Percentiles rank a stretch among this genome's conserved stretches.
Conservation (phyloP, 1,140 invertebrate genomes). For the Drosophila sp. region DNA sequence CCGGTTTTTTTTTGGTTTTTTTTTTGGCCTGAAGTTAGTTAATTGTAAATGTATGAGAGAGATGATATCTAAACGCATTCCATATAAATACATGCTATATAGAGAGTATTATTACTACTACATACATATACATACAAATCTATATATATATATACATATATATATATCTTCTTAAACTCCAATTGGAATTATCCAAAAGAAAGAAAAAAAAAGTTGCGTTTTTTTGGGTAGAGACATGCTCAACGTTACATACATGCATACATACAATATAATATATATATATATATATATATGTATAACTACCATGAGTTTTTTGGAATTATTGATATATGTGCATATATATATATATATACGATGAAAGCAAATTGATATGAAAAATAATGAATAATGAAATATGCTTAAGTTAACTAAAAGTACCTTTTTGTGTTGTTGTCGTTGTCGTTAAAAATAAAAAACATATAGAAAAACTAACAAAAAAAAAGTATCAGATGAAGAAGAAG, state of each 20-base stretch:
- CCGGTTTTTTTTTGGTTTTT: no score
- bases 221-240: constrained; percentile 20
- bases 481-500: neutral
- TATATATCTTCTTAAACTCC: neutral
- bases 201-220: neutral
- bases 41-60: constrained; percentile 3
- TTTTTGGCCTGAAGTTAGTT: neutral
- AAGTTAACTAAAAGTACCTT: constrained; percentile 67
- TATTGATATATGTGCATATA: constrained; percentile 29
- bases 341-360: constrained; percentile 17
- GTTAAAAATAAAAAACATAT: constrained; percentile 37
- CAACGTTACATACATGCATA: constrained; percentile 35
- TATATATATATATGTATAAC: constrained; percentile 21
- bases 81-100: constrained; percentile 15
- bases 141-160: neutral
- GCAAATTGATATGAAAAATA: constrained; percentile 40
- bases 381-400: constrained; percentile 44
- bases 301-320: constrained; percentile 35
- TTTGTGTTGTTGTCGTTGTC: constrained; percentile 66
- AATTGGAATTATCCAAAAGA: constrained; percentile 4
- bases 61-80: constrained; percentile 20
- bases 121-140: no score
- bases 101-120: constrained; percentile 20
- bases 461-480: constrained; percentile 15
- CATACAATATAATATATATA: constrained; percentile 18